Conservation (phyloP, 2,888 invertebrate species). For the Drosophila imparisetae region DNA sequence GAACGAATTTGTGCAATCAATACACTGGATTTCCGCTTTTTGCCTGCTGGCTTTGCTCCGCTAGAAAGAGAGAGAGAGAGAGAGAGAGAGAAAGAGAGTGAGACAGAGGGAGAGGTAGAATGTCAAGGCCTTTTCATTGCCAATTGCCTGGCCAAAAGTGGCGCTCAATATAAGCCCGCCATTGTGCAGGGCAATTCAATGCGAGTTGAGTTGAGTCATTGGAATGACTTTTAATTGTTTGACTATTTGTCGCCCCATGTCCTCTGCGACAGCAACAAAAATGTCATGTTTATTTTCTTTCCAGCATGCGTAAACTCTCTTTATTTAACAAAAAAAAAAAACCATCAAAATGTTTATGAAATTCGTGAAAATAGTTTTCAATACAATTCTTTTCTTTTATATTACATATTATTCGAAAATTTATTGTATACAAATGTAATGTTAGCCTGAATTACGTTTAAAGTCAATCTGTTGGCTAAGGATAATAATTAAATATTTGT, state of each 20-base stretch:
- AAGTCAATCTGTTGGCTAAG: background rate
- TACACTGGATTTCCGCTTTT: slow-evolving; percentile 60
- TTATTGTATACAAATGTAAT: background rate
- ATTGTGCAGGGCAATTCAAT: slow-evolving; percentile 24
- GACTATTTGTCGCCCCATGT: slow-evolving; percentile 59
- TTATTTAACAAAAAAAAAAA: background rate
- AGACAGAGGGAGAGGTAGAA: background rate
- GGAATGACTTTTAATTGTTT: slow-evolving; percentile 67
- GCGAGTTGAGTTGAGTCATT: slow-evolving; percentile 14
- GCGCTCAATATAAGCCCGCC: slow-evolving; percentile 41
- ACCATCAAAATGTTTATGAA: background rate
- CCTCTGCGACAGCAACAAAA: slow-evolving; percentile 24
- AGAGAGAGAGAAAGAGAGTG: background rate
- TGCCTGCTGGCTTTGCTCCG: slow-evolving; percentile 9
- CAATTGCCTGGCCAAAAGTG: slow-evolving; percentile 22
- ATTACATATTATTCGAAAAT: too few relatives aligned
- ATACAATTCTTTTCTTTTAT: background rate
- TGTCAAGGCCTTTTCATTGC: background rate
- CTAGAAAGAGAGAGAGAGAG: background rate
- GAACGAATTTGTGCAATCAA: slow-evolving; percentile 67
- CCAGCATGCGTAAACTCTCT: background rate
- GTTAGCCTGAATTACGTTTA: too few relatives aligned
- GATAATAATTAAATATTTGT: background rate
- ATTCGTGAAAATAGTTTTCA: background rate
- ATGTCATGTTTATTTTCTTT: background rate